phyloP scores from a whole-genome alignment of 2,113 vertebrate genomes.

The Electrona antarctica region DNA sequence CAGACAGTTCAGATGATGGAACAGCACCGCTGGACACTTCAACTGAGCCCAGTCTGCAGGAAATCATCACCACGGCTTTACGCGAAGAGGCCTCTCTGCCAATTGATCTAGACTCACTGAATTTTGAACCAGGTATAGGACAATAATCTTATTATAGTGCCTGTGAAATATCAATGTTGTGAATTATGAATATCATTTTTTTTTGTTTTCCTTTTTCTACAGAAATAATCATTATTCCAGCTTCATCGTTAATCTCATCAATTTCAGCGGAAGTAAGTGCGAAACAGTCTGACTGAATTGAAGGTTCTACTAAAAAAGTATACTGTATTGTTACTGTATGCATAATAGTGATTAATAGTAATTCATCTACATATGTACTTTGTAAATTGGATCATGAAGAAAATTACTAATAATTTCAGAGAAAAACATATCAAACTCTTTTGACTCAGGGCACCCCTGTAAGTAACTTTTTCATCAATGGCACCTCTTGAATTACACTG shows the following conservation, averaged over 20 bases:
- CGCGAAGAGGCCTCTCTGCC: constrained; percentile 82
- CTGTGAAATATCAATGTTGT: not conserved
- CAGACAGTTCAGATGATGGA: constrained; percentile 66
- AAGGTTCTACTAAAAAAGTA: not conserved
- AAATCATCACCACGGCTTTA: constrained; percentile 81
- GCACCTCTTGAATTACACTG: too few species aligned
- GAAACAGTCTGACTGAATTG: too few species aligned
- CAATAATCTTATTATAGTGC: not conserved
- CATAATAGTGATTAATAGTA: not conserved
- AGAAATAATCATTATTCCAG: constrained; percentile 28
- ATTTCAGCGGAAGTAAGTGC: not conserved
- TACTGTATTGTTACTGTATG: constrained; percentile 16
- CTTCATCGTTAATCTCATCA: constrained; percentile 29
- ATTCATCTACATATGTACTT: not conserved
- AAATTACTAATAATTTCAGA: not conserved
- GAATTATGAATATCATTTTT: not conserved
- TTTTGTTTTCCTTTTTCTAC: not conserved
- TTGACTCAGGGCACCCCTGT: too few species aligned
- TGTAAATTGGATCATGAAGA: not conserved
- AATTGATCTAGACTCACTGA: constrained; percentile 82
- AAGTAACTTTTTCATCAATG: too few species aligned
- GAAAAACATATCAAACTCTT: too few species aligned
- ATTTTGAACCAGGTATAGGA: constrained; percentile 74
- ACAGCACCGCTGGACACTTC: constrained; percentile 50
- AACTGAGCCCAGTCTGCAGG: constrained; percentile 75